Evolutionary conservation across 1,140 invertebrate genomes (phyloP).

Genomic region (Drosophila murphyi): DNA sequence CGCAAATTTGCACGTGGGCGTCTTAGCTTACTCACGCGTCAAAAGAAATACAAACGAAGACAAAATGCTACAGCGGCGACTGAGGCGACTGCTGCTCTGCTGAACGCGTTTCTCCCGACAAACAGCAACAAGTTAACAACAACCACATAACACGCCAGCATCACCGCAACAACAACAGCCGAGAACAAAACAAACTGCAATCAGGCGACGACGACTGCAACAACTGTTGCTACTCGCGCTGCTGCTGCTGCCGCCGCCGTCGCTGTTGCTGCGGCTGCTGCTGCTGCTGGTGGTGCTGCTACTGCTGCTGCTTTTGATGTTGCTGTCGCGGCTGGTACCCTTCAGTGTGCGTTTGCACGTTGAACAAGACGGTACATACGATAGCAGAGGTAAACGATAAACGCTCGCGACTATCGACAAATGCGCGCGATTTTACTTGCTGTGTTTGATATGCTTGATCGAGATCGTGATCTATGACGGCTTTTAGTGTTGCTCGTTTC

Average conservation of each 20-base stretch:
- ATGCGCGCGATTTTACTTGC: slow-evolving; percentile 20
- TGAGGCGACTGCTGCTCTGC: slow-evolving; percentile 30
- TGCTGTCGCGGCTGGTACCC: slow-evolving; percentile 55
- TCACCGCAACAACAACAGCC: slow-evolving; percentile 57
- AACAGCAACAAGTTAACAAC: slow-evolving; percentile 65
- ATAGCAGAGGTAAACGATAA: slow-evolving; percentile 38
- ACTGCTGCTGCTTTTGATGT: slow-evolving; percentile 47
- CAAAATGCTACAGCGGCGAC: slow-evolving; percentile 59
- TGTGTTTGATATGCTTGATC: neutral
- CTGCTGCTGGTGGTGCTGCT: slow-evolving; percentile 30
- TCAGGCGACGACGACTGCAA: slow-evolving; percentile 60
- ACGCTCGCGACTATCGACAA: slow-evolving; percentile 19
- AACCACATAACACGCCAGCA: slow-evolving; percentile 44
- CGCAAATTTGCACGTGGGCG: slow-evolving; percentile 81
- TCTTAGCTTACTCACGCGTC: slow-evolving; percentile 79
- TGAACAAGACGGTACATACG: slow-evolving; percentile 66
- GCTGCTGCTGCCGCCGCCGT: slow-evolving; percentile 17
- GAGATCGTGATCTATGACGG: slow-evolving; percentile 39
- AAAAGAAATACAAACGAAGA: slow-evolving; percentile 81
- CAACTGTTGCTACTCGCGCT: slow-evolving; percentile 33
- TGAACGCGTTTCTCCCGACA: slow-evolving; percentile 67
- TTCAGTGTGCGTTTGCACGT: slow-evolving; percentile 78
- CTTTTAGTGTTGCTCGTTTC: slow-evolving; percentile 45
- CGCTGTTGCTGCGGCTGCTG: slow-evolving; percentile 11
- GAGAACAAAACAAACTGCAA: slow-evolving; percentile 81